A percentile compares a stretch with the other conserved stretches of the same genome.
Conservation (phyloP, 2,113 vertebrate genomes). For the Dolichotis patagonum region DNA sequence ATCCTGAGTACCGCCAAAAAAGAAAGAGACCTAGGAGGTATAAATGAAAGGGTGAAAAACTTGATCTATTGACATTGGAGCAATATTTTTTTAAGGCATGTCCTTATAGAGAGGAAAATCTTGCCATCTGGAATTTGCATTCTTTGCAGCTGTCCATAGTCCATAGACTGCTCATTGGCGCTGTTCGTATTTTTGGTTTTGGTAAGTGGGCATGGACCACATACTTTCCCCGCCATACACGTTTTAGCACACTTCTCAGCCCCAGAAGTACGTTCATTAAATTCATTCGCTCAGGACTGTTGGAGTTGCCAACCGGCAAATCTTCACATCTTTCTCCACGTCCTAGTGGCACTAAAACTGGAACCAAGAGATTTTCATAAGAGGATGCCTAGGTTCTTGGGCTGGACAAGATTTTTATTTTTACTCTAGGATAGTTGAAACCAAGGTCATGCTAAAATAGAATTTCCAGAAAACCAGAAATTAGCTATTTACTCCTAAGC, state of each 20-base stretch:
- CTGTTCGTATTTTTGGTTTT: background rate
- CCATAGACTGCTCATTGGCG: background rate
- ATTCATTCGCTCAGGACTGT: background rate
- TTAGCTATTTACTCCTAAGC: slow-evolving; percentile 63
- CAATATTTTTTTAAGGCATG: background rate
- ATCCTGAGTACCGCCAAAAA: background rate
- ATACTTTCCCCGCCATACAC: background rate
- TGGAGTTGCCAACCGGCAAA: background rate
- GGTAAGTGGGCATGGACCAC: background rate
- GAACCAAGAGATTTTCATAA: background rate
- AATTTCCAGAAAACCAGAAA: slow-evolving; percentile 61
- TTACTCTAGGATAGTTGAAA: slow-evolving; percentile 52
- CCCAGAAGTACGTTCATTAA: background rate
- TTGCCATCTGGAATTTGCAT: background rate
- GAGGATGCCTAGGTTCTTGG: background rate
- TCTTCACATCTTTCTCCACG: background rate
- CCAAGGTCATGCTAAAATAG: slow-evolving; percentile 59
- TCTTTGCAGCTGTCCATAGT: background rate
- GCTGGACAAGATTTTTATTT: slow-evolving; percentile 3
- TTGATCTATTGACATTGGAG: background rate
- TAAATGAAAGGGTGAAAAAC: background rate
- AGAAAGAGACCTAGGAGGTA: background rate
- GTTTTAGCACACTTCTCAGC: background rate
- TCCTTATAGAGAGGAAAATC: background rate
- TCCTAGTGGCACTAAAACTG: background rate